A percentile compares a stretch with the other conserved stretches of the same genome.
These are phyloP conservation scores for Lymantria dispar DNA, from an alignment of 2,888 invertebrate species.

Conservation along the genomic window DNA sequence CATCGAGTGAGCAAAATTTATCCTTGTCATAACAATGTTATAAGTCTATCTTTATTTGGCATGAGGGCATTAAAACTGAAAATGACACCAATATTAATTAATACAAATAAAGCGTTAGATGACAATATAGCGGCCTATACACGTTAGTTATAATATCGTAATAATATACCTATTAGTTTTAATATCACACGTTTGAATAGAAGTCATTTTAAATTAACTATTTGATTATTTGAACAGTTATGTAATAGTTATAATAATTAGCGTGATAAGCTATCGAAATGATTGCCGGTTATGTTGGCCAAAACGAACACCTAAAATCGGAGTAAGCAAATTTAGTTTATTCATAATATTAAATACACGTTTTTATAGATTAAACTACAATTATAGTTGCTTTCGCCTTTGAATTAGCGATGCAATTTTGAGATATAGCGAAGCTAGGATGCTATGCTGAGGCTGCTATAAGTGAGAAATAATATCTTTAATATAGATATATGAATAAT, in stretches of 20 bases:
- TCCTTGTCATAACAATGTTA: too few species aligned
- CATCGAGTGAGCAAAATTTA: too few species aligned
- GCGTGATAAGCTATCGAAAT: slow-evolving; percentile 53
- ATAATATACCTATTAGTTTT: slow-evolving; percentile 12
- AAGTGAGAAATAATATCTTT: neutral
- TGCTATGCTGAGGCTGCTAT: slow-evolving; percentile 6
- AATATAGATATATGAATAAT: neutral
- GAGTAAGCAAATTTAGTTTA: slow-evolving; percentile 28
- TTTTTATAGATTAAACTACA: slow-evolving; percentile 27
- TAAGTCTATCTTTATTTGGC: too few species aligned
- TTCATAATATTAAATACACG: slow-evolving; percentile 23
- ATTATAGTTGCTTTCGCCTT: slow-evolving; percentile 20
- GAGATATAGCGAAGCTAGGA: slow-evolving; percentile 8
- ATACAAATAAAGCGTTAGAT: slow-evolving; percentile 27
- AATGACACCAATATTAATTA: neutral
- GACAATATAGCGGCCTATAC: slow-evolving; percentile 69
- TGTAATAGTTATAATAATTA: slow-evolving; percentile 53
- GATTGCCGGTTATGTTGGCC: slow-evolving; percentile 40
- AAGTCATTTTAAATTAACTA: slow-evolving; percentile 48
- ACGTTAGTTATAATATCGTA: slow-evolving; percentile 26
- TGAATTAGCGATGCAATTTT: slow-evolving; percentile 11
- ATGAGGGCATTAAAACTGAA: neutral
- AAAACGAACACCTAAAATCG: slow-evolving; percentile 37
- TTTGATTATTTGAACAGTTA: slow-evolving; percentile 52
- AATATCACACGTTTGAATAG: slow-evolving; percentile 17